Percentiles rank a stretch among this genome's conserved stretches.
Evolutionary conservation across 2,113 vertebrate genomes (phyloP).

Genomic region (Tragelaphus strepsiceros): DNA sequence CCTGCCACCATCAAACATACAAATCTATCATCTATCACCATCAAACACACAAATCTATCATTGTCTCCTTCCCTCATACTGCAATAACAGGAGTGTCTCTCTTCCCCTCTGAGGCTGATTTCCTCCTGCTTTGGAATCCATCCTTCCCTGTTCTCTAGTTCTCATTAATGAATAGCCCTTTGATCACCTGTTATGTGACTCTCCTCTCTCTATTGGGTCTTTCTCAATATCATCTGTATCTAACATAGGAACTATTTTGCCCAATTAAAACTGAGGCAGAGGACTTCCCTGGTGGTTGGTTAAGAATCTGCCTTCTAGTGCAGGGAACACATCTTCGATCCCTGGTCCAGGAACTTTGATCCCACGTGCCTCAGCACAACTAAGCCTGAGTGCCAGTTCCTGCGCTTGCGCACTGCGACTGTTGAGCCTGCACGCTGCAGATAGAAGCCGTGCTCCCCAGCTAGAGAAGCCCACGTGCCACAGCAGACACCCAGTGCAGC

Average conservation of each 20-base stretch:
- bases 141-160: not conserved
- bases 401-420: not conserved
- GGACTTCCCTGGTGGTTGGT: not conserved
- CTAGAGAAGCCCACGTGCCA: rapidly evolving
- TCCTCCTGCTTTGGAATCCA: not conserved
- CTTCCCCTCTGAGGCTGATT: not conserved
- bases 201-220: not conserved
- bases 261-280: not conserved
- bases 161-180: not conserved
- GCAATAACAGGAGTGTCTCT: not conserved
- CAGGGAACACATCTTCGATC: not conserved
- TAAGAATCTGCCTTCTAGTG: not conserved
- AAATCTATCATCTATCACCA: not conserved
- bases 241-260: not conserved
- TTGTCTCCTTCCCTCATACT: not conserved
- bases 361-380: not conserved
- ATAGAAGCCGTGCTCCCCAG: not conserved
- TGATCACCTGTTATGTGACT: not conserved
- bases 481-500: not conserved
- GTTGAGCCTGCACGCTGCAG: not conserved
- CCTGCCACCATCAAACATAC: not conserved
- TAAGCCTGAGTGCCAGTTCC: not conserved
- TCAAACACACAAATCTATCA: not conserved
- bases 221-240: not conserved
- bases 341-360: not conserved